phyloP scores from a whole-genome alignment of 2,797 vertebrate genomes.

The Chrysocyon brachyurus region DNA sequence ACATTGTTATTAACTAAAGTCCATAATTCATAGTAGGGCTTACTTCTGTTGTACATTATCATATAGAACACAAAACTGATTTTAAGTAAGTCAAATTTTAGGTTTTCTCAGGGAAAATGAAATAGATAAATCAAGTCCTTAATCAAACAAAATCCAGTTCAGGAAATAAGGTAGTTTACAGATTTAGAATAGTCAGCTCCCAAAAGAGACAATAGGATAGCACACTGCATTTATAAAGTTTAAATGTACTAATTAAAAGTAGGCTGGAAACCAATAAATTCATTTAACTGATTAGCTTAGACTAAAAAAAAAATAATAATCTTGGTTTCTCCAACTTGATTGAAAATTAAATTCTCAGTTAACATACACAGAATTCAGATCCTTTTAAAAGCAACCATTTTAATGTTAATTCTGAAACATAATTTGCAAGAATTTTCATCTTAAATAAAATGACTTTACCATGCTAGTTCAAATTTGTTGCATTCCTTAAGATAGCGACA shows the following conservation, averaged over 20 bases:
- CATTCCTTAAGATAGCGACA: background rate
- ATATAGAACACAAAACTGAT: background rate
- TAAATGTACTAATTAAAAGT: constrained; percentile 40
- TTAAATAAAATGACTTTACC: background rate
- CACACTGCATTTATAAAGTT: background rate
- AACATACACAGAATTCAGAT: background rate
- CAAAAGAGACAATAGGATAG: background rate
- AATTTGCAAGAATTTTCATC: background rate
- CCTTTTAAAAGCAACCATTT: background rate
- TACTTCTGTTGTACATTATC: background rate
- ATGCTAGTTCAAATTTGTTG: background rate
- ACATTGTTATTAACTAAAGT: background rate
- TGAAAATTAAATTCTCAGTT: background rate
- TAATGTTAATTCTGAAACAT: background rate
- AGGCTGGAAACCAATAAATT: background rate
- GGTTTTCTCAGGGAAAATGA: background rate
- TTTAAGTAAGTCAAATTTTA: background rate
- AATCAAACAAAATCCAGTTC: background rate
- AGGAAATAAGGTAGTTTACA: background rate
- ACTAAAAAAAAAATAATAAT: background rate
- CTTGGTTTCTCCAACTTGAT: background rate
- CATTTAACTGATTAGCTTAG: background rate
- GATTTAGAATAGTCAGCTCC: background rate
- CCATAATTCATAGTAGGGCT: background rate
- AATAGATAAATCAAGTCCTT: background rate